Evolutionary conservation across 1,140 invertebrate species (phyloP), one percentile per base, ranked within the genome.

Genomic region (Plectrocnemia conspersa): DNA sequence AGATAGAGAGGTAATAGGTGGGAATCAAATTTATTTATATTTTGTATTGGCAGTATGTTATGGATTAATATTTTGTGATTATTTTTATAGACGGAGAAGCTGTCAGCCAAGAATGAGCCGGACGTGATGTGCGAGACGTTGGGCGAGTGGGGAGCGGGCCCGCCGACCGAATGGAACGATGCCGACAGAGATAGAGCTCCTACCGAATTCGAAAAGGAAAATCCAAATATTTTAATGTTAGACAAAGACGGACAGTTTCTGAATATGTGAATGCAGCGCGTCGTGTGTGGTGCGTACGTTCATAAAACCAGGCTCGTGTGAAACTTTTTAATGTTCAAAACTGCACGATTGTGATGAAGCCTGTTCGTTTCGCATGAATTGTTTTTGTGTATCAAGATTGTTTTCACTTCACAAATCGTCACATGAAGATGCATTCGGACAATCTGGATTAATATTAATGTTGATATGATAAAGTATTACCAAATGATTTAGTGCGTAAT

Each of bases 161-260:
- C 71, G 75, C 23, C 72, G 75, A 65, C 77, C 67, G 64, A 83
- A 77, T 86, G 84, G 83, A 82, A 83, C 18, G 79, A 83, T 64
- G 78, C 82, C 59, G 82, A 86, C 65, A 68, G 84, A 32, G 79
- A 80, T 46, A 71, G 83, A 58, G 82, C 85, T 58, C 84, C 84
- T 10, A 85, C 83, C 3, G 79, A 84, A 41, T 87, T 88, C 63
- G 85, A 86, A 69, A 83, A 81, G 62, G 84, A 87, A 68, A 86
- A 88, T 74, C 84, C 84, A 7, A 85, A 88, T 67, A 86, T 88
- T 65, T 73, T 87, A 2, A 79, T 88, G 79, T 68, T 88, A 38
- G 84, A 84, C 67, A 79, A 79, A 45, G 84, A 85, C 63, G 84
- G 82, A 25, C 81, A 84, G 71, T 88, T 88, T 69, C 77, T 86